Conservation (phyloP, 2,888 invertebrate genomes). For the Sarcophaga rosellei region DNA sequence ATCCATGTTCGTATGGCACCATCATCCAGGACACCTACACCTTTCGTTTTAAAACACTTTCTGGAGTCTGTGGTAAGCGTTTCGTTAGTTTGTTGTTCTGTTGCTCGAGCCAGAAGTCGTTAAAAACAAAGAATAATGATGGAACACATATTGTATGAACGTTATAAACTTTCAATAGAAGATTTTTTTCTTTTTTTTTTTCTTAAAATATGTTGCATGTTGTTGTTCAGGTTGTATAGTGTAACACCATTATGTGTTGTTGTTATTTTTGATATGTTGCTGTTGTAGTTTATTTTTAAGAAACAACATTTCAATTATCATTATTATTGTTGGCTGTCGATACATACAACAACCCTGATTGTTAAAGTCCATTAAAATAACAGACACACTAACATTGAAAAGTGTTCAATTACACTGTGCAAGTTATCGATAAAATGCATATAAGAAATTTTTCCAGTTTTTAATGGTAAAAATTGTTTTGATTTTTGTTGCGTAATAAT, state of each 20-base stretch:
- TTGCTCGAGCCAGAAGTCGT: slow-evolving; percentile 13
- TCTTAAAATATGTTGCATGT: slow-evolving; percentile 56
- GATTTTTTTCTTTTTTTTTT: slow-evolving; percentile 5
- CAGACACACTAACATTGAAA: slow-evolving; percentile 25
- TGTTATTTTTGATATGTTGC: background rate
- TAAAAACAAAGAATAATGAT: slow-evolving; percentile 50
- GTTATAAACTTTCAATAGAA: slow-evolving; percentile 44
- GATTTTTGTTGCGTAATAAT: too few relatives aligned
- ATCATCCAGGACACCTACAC: slow-evolving; percentile 56
- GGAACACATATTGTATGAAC: slow-evolving; percentile 16
- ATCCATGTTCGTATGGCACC: background rate
- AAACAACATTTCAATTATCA: slow-evolving; percentile 65
- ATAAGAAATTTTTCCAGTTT: background rate
- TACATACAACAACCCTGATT: slow-evolving; percentile 42
- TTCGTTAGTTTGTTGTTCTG: slow-evolving; percentile 8
- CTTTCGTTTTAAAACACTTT: slow-evolving; percentile 12
- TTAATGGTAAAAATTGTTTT: too few relatives aligned
- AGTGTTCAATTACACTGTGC: slow-evolving; percentile 17
- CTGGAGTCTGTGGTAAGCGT: background rate
- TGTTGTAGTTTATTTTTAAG: slow-evolving; percentile 11
- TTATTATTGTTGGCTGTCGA: slow-evolving; percentile 47
- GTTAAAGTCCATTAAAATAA: slow-evolving; percentile 51
- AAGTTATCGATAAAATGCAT: background rate
- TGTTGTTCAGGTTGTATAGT: slow-evolving; percentile 40
- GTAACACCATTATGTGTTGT: slow-evolving; percentile 30